phyloP scores from a whole-genome alignment of 37 sponge, comb jelly and placozoan species.

The Aphrocallistes beatrix region DNA sequence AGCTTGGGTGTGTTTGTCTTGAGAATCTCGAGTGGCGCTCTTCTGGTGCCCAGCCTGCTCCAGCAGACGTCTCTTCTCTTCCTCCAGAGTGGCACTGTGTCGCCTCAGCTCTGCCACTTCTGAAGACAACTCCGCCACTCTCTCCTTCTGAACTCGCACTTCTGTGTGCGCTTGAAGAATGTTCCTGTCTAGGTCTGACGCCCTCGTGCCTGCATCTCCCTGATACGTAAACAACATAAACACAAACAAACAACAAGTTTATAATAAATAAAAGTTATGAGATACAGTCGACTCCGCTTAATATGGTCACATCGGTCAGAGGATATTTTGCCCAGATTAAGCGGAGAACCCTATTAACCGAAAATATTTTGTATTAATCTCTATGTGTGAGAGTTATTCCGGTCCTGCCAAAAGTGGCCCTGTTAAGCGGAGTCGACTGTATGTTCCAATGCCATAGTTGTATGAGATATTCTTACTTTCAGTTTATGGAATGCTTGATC shows the following conservation, averaged over 20 bases:
- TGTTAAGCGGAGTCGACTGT: not conserved
- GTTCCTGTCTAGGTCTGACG: not conserved
- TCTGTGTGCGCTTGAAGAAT: not conserved
- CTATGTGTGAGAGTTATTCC: too few species aligned
- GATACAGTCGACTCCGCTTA: not conserved
- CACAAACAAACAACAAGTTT: not conserved
- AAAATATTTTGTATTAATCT: not conserved
- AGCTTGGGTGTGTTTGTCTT: conserved; percentile 8
- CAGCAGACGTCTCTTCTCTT: not conserved
- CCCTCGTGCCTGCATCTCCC: not conserved
- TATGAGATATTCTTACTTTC: not conserved
- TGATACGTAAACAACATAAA: too few species aligned
- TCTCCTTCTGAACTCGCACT: not conserved
- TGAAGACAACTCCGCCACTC: not conserved
- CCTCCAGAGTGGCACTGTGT: not conserved
- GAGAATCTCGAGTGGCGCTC: not conserved
- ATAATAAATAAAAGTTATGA: not conserved
- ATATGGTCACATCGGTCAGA: too few species aligned
- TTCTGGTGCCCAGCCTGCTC: not conserved
- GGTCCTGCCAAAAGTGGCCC: too few species aligned
- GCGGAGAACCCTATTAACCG: too few species aligned
- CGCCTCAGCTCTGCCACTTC: not conserved
- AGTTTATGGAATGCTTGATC: conserved; percentile 5
- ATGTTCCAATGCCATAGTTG: not conserved
- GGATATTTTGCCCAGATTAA: too few species aligned